A percentile compares a stretch with the other conserved stretches of the same genome.
phyloP scores from a whole-genome alignment of 2,113 vertebrate genomes.

The Brachirus orientalis region DNA sequence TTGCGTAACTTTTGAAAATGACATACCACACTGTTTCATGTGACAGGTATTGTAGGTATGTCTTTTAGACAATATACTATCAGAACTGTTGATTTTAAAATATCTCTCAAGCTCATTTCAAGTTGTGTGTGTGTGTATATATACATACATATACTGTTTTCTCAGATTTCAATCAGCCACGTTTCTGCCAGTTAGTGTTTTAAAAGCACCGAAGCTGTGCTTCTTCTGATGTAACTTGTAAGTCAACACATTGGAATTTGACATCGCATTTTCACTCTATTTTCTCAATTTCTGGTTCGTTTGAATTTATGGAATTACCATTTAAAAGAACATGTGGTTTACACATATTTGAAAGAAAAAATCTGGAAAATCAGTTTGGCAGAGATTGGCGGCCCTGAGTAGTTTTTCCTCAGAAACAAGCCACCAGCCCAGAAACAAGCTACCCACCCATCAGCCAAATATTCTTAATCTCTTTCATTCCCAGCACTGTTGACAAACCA shows the following conservation, averaged over 20 bases:
- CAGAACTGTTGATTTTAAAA: conserved; percentile 26
- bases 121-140: not conserved
- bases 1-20: conserved; percentile 3
- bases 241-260: conserved; percentile 25
- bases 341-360: conserved; percentile 14
- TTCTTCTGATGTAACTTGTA: conserved; percentile 10
- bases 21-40: conserved; percentile 22
- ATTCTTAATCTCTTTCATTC: conserved; percentile 45
- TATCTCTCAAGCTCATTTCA: too few species aligned
- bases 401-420: conserved; percentile 28
- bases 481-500: conserved; percentile 56
- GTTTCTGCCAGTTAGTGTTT: conserved; percentile 2
- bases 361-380: conserved; percentile 39
- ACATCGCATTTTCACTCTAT: conserved; percentile 14
- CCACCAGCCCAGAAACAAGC: conserved; percentile 24
- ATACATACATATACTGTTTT: too few species aligned
- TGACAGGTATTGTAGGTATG: conserved; percentile 1
- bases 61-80: conserved; percentile 50
- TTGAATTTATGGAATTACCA: conserved; percentile 6
- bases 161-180: too few species aligned
- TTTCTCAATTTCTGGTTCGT: conserved; percentile 16
- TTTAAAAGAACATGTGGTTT: not conserved
- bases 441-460: conserved; percentile 3
- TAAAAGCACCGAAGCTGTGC: conserved; percentile 9
- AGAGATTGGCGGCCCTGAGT: conserved; percentile 7